These are phyloP conservation scores for Actinemys pallida DNA, from an alignment of 2,113 vertebrate genomes.

Conservation along the genomic window DNA sequence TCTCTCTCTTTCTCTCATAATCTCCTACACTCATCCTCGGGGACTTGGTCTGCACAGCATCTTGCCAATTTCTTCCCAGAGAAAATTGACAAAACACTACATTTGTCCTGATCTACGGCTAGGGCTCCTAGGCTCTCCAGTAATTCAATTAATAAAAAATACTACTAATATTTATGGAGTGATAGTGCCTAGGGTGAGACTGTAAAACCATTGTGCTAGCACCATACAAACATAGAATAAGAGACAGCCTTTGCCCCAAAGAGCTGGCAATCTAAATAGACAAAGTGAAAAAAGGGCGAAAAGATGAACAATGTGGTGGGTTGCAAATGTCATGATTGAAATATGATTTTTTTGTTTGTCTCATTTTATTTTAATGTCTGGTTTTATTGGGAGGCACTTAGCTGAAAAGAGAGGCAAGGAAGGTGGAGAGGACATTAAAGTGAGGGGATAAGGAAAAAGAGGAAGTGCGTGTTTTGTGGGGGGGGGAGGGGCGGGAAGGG, in stretches of 20 bases:
- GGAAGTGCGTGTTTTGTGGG: neutral
- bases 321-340: neutral
- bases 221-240: neutral
- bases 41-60: neutral
- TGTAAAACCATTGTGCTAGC: neutral
- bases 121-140: too few species aligned
- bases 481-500: neutral
- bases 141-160: too few species aligned
- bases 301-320: neutral
- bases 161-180: neutral
- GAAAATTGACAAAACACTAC: too few species aligned
- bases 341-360: neutral
- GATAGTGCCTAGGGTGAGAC: neutral
- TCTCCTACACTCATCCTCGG: neutral
- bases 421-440: neutral
- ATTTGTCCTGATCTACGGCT: too few species aligned
- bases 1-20: neutral
- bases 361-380: neutral
- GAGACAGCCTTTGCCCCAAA: neutral
- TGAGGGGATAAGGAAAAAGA: neutral
- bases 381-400: neutral
- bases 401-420: neutral
- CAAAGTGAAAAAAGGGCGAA: neutral
- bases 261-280: neutral
- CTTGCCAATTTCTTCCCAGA: too few species aligned